These are phyloP conservation scores for Stramonita haemastoma DNA, from an alignment of 2,888 invertebrate genomes.

Conservation along the genomic window DNA sequence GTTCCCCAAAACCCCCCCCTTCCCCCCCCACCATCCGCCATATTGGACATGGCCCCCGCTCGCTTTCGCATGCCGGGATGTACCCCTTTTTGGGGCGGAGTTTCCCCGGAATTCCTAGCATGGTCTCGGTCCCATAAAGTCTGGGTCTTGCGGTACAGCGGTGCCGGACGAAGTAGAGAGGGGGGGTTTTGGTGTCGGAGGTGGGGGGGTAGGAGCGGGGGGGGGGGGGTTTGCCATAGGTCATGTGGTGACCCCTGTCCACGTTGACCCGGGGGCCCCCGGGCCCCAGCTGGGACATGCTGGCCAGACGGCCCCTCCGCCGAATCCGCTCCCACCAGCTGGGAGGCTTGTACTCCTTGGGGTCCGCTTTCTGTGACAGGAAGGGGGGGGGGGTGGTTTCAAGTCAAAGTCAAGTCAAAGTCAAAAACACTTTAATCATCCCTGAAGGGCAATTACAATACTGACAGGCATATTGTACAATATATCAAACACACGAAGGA, in stretches of 20 bases:
- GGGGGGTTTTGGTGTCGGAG: neutral
- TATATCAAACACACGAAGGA: too few relatives aligned
- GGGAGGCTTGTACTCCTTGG: neutral
- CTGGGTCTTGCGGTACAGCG: neutral
- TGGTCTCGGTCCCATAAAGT: neutral
- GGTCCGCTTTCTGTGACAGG: neutral
- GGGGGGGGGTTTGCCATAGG: conserved; percentile 10
- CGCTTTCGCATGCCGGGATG: neutral
- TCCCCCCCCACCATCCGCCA: neutral
- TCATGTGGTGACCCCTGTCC: conserved; percentile 6
- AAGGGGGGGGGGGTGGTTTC: too few relatives aligned
- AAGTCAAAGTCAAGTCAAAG: too few relatives aligned
- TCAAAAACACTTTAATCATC: too few relatives aligned
- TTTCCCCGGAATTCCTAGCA: too few relatives aligned
- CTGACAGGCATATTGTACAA: too few relatives aligned
- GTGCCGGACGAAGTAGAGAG: conserved; percentile 1
- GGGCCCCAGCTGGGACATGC: neutral
- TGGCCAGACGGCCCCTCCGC: neutral
- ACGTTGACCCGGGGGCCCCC: conserved; percentile 9
- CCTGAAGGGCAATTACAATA: too few relatives aligned
- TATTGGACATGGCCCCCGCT: neutral
- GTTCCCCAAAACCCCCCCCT: neutral
- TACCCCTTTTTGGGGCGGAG: neutral
- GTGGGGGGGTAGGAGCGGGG: neutral
- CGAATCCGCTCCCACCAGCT: conserved; percentile 29